A percentile compares a stretch with the other conserved stretches of the same genome.
phyloP scores from a whole-genome alignment of 2,888 invertebrate species.

The Epistrophe grossulariae region DNA sequence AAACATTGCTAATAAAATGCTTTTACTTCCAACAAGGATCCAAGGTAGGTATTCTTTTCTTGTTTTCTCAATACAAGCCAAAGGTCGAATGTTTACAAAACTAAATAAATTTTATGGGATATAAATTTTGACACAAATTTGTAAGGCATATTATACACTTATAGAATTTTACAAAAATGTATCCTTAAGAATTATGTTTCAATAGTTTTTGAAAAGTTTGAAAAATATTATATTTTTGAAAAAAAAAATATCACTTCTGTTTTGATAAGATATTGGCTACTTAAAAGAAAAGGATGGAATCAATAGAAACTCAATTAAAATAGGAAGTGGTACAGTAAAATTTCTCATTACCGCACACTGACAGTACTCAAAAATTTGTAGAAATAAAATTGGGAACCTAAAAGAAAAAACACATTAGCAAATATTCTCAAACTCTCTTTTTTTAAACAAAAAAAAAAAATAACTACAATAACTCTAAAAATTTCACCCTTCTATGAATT shows the following conservation, averaged over 20 bases:
- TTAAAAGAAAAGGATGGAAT: neutral
- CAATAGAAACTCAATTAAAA: neutral
- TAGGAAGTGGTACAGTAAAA: too few species aligned
- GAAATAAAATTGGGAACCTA: too few species aligned
- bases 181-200: neutral
- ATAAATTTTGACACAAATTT: neutral
- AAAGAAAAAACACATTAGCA: too few species aligned
- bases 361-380: too few species aligned
- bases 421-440: too few species aligned
- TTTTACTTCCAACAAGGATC: slow-evolving; percentile 34
- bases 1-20: slow-evolving; percentile 63
- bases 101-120: neutral
- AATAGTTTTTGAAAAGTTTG: neutral
- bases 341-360: too few species aligned
- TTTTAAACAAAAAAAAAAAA: too few species aligned
- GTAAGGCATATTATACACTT: neutral
- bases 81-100: slow-evolving; percentile 26
- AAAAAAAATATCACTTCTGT: neutral
- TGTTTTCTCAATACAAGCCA: neutral
- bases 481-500: too few species aligned
- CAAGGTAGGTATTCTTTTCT: slow-evolving; percentile 10
- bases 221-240: neutral
- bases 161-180: neutral
- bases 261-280: neutral
- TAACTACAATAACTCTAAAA: too few species aligned